phyloP scores from a whole-genome alignment of 2,797 vertebrate species.

The Oreochromis mossambicus region DNA sequence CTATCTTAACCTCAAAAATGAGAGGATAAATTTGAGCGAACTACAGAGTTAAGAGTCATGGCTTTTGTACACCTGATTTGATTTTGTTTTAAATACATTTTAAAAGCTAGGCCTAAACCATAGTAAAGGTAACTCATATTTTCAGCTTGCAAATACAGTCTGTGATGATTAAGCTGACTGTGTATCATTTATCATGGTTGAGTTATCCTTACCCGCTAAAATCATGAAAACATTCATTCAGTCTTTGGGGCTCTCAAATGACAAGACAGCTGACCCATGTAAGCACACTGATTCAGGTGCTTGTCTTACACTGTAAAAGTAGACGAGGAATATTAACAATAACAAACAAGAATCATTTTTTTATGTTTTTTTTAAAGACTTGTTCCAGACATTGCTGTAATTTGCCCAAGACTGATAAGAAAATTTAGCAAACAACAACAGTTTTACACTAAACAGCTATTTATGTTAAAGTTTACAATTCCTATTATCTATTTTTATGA shows the following conservation, averaged over 20 bases:
- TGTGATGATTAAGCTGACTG: neutral
- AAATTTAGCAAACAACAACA: constrained; percentile 9
- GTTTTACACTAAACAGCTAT: constrained; percentile 34
- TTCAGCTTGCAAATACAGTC: neutral
- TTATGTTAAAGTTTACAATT: constrained; percentile 39
- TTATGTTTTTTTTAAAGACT: neutral
- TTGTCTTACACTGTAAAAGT: neutral
- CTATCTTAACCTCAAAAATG: neutral
- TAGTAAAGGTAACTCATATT: neutral
- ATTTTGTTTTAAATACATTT: neutral
- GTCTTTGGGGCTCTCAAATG: neutral
- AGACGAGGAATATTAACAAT: neutral
- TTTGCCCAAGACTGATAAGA: neutral
- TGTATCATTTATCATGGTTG: neutral
- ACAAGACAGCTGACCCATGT: neutral
- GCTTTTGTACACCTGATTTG: neutral
- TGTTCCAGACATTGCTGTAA: neutral
- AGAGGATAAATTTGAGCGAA: neutral
- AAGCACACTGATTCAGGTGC: neutral
- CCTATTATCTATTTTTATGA: constrained; percentile 54
- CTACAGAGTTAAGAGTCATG: neutral
- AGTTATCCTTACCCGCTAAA: neutral
- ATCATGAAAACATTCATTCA: neutral
- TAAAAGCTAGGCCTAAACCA: neutral
- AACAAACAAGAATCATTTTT: neutral